phyloP scores from a whole-genome alignment of 2,113 vertebrate genomes.

The Pelvicachromis taeniatus region DNA sequence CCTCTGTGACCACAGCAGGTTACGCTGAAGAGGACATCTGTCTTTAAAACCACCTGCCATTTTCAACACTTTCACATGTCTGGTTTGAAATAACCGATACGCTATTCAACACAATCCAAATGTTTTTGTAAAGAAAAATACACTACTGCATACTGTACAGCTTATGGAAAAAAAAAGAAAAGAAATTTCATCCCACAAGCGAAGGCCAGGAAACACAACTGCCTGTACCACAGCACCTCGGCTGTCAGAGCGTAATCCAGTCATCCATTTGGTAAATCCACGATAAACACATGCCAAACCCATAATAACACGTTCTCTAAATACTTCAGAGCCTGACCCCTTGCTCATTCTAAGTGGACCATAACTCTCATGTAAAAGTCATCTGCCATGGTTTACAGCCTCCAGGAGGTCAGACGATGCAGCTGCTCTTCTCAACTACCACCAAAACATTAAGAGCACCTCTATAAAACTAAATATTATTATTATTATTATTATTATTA shows the following conservation, averaged over 20 bases:
- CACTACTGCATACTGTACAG: background rate
- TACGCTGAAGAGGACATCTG: background rate
- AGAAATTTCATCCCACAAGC: background rate
- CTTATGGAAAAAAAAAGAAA: background rate
- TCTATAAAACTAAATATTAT: background rate
- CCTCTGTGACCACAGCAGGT: background rate
- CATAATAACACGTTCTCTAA: constrained; percentile 44
- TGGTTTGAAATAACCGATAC: background rate
- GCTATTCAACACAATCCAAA: background rate
- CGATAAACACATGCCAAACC: constrained; percentile 41
- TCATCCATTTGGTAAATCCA: constrained; percentile 39
- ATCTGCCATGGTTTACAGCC: constrained; percentile 19
- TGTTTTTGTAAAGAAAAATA: background rate
- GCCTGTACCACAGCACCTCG: constrained; percentile 8
- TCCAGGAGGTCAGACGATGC: constrained; percentile 3
- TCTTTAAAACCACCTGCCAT: background rate
- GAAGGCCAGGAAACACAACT: background rate
- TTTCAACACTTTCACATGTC: background rate
- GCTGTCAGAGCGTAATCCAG: constrained; percentile 33
- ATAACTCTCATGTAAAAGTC: constrained; percentile 50
- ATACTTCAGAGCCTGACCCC: constrained; percentile 36
- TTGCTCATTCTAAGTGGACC: constrained; percentile 48
- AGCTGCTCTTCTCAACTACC: background rate
- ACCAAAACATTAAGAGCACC: constrained; percentile 1
- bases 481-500: background rate